These are phyloP conservation scores for Cossypha caffra DNA, from an alignment of 2,797 vertebrate species.

Conservation along the genomic window DNA sequence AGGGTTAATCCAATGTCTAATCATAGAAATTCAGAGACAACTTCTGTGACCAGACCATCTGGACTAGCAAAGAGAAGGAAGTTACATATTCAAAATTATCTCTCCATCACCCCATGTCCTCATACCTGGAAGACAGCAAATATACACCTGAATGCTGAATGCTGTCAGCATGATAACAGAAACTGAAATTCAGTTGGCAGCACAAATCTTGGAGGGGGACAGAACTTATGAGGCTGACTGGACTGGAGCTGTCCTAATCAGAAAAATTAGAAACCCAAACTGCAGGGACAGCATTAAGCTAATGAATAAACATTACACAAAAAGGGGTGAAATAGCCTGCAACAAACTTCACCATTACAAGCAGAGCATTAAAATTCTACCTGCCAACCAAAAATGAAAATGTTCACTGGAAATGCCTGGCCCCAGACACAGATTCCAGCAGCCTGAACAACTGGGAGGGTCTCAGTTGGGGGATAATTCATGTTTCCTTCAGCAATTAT, in stretches of 20 bases:
- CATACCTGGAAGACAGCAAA: neutral
- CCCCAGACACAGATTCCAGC: neutral
- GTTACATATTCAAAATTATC: neutral
- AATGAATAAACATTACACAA: neutral
- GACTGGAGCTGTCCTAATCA: neutral
- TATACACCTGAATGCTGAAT: neutral
- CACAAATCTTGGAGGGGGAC: neutral
- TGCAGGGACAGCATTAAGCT: neutral
- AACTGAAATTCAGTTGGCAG: neutral
- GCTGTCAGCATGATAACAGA: neutral
- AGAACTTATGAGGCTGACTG: neutral
- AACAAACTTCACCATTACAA: neutral
- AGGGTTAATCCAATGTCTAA: neutral
- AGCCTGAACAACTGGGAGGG: neutral
- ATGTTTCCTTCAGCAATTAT: neutral
- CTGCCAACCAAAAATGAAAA: neutral
- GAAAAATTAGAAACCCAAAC: neutral
- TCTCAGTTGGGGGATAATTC: neutral
- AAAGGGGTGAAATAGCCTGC: neutral
- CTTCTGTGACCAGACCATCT: neutral
- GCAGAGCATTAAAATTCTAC: neutral
- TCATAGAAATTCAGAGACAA: neutral
- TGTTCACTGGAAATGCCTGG: neutral
- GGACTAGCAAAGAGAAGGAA: neutral
- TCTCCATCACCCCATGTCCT: neutral